phyloP scores from a whole-genome alignment of 37 sponge, comb jelly and placozoan species.

The Cladorhizidae sp. region DNA sequence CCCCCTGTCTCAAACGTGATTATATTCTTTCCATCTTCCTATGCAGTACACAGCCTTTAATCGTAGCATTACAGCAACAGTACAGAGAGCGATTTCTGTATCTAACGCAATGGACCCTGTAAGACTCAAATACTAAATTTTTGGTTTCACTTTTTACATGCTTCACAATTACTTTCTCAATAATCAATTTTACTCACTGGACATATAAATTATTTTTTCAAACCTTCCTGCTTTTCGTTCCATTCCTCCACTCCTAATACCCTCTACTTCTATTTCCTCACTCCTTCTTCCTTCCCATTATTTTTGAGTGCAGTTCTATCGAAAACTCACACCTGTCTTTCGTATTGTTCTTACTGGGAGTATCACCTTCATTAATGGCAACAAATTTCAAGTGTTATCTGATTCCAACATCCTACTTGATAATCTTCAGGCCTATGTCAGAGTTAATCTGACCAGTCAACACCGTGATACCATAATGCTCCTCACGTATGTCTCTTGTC shows the following conservation, averaged over 20 bases:
- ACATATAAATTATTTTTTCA: too few species aligned
- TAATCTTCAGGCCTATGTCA: conserved; percentile 20
- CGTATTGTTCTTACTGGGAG: conserved; percentile 52
- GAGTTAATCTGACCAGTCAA: not conserved
- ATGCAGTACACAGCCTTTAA: conserved; percentile 20
- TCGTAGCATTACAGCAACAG: conserved; percentile 21
- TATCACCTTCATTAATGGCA: conserved; percentile 50
- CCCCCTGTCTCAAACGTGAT: too few species aligned
- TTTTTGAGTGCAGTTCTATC: too few species aligned
- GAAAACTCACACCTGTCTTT: conserved; percentile 14
- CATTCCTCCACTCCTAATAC: too few species aligned
- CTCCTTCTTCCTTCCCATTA: too few species aligned
- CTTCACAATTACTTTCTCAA: too few species aligned
- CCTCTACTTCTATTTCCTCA: too few species aligned
- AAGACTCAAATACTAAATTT: too few species aligned
- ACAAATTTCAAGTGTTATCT: conserved; percentile 31
- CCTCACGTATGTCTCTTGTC: conserved; percentile 59
- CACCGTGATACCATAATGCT: conserved; percentile 38
- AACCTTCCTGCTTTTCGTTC: too few species aligned
- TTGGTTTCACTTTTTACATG: too few species aligned
- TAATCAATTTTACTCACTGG: too few species aligned
- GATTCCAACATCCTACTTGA: conserved; percentile 18
- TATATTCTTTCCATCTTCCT: too few species aligned
- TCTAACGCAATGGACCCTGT: conserved; percentile 32
- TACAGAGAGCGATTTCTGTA: conserved; percentile 29